These are phyloP conservation scores for Disparrhopalites patrizii DNA, from an alignment of 2,888 invertebrate genomes.

Conservation along the genomic window DNA sequence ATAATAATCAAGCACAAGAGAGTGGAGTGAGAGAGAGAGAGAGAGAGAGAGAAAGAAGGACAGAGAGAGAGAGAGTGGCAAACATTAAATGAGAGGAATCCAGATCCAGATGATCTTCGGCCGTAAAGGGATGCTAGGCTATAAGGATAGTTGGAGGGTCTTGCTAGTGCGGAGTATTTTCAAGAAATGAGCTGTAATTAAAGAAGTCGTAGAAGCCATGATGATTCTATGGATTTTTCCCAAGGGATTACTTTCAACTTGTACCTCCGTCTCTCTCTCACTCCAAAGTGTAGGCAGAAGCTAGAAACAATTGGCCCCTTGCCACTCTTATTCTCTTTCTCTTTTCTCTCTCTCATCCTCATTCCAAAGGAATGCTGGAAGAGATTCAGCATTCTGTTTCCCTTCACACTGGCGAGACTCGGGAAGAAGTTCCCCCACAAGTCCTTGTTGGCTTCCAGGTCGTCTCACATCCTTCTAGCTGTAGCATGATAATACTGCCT, in stretches of 20 bases:
- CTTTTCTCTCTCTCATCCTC: not conserved
- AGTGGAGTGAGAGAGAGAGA: not conserved
- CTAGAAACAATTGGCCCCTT: slow-evolving; percentile 13
- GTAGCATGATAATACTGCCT: no score
- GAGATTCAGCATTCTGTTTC: no score
- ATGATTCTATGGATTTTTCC: slow-evolving; percentile 3
- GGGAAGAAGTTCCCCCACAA: no score
- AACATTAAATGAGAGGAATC: not conserved
- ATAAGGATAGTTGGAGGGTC: not conserved
- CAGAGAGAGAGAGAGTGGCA: not conserved
- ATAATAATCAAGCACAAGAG: not conserved
- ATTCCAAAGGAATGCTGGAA: no score
- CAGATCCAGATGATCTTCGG: not conserved
- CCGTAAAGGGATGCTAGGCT: not conserved
- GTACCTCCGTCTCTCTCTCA: not conserved
- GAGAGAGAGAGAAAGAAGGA: not conserved
- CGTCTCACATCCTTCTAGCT: no score
- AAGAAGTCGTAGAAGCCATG: slow-evolving; percentile 6
- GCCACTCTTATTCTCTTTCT: slow-evolving; percentile 2
- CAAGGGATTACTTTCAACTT: slow-evolving; percentile 21
- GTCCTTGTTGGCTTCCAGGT: no score
- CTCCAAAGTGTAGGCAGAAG: no score
- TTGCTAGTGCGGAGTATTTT: not conserved
- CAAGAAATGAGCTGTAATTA: slow-evolving; percentile 16
- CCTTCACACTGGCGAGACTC: no score